Evolutionary conservation across 2,113 vertebrate species (phyloP).

Genomic region (Phrynosoma platyrhinos): DNA sequence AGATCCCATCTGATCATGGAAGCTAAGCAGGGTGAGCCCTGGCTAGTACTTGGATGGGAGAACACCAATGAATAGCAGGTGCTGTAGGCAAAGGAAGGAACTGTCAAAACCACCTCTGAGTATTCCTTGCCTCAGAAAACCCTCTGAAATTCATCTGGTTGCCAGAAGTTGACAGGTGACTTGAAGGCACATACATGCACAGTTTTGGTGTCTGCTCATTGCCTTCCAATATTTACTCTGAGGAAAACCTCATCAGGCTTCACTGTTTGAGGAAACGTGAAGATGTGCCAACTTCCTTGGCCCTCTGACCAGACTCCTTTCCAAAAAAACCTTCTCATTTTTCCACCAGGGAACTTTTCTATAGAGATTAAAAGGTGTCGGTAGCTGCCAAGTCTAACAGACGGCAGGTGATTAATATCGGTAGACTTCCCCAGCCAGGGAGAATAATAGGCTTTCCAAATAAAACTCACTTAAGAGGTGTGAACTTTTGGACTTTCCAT

Average conservation of each 20-base stretch:
- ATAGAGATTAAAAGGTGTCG: neutral
- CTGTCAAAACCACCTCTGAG: too few relatives aligned
- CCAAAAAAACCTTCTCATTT: neutral
- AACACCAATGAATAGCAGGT: too few relatives aligned
- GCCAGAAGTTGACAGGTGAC: too few relatives aligned
- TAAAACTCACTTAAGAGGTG: neutral
- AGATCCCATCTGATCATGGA: too few relatives aligned
- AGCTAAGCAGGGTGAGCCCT: too few relatives aligned
- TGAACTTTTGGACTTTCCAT: neutral
- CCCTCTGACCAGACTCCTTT: neutral
- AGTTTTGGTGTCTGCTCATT: neutral
- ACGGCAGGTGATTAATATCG: neutral
- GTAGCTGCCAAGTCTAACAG: neutral
- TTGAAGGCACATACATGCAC: too few relatives aligned
- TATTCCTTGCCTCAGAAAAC: too few relatives aligned
- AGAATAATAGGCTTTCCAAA: neutral
- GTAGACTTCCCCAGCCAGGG: too few relatives aligned
- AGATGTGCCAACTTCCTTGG: neutral
- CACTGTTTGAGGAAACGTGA: conserved; percentile 29
- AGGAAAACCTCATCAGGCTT: conserved; percentile 38
- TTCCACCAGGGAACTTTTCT: conserved; percentile 31
- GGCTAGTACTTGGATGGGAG: too few relatives aligned
- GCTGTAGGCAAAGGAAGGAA: too few relatives aligned
- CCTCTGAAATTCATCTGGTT: too few relatives aligned
- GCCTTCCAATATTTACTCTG: conserved; percentile 21